Percentiles rank a stretch among this genome's conserved stretches.
Evolutionary conservation across 2,888 invertebrate genomes (phyloP).

Genomic region (Torymus auratus): DNA sequence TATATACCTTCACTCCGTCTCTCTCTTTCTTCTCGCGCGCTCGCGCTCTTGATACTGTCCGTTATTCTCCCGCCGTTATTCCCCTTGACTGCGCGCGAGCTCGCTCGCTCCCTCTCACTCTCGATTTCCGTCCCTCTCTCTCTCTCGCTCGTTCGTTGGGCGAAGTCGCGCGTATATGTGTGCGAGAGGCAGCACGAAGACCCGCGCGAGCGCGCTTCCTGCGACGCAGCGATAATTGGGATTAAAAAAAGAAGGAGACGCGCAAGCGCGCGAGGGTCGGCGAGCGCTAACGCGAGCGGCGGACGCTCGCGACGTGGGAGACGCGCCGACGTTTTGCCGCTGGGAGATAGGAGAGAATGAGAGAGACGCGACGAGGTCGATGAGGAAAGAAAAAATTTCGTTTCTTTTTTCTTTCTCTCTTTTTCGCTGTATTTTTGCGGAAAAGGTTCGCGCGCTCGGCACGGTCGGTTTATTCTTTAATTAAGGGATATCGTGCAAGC

Average conservation of each 20-base stretch:
- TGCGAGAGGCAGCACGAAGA: conserved; percentile 36
- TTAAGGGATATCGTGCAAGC: conserved; percentile 18
- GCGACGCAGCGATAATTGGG: conserved; percentile 62
- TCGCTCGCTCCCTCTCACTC: conserved; percentile 21
- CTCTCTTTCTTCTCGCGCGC: conserved; percentile 7
- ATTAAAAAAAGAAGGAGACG: conserved; percentile 57
- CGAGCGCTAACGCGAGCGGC: not conserved
- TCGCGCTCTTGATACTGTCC: conserved; percentile 53
- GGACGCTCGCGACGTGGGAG: conserved; percentile 42
- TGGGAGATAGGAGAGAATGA: not conserved
- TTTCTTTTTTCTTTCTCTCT: not conserved
- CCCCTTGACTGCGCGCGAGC: conserved; percentile 45
- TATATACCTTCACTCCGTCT: conserved; percentile 13
- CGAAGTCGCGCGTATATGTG: not conserved
- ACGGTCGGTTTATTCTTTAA: conserved; percentile 21
- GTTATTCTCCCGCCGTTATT: conserved; percentile 54
- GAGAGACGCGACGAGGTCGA: conserved; percentile 2
- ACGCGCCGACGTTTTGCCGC: conserved; percentile 20
- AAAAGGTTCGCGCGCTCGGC: not conserved
- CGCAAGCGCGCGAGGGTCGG: conserved; percentile 10
- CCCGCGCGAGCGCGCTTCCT: conserved; percentile 62
- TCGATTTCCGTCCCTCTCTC: conserved; percentile 7
- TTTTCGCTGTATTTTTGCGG: conserved; percentile 10
- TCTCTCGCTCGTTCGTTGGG: conserved; percentile 18
- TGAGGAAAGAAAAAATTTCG: conserved; percentile 29